phyloP scores from a whole-genome alignment of 2,113 vertebrate genomes.

The Beaufortia kweichowensis region DNA sequence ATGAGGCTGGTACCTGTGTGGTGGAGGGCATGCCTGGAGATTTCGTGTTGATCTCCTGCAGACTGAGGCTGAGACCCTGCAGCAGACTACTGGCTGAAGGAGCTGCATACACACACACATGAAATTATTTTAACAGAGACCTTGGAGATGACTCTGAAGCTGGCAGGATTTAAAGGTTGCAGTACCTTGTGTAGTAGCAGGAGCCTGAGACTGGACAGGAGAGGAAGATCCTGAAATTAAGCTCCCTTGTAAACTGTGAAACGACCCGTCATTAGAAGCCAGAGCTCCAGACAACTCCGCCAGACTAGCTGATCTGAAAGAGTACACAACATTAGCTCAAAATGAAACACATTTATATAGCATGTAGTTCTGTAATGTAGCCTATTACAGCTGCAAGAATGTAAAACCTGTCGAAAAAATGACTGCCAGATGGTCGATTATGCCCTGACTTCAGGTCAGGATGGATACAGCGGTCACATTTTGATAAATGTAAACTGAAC shows the following conservation, averaged over 20 bases:
- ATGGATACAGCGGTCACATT: too few relatives aligned
- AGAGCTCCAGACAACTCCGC: constrained; percentile 74
- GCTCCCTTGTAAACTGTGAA: constrained; percentile 85
- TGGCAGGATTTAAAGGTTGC: constrained; percentile 17
- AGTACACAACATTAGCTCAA: not conserved
- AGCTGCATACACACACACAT: constrained; percentile 66
- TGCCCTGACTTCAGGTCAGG: too few relatives aligned
- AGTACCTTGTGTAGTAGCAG: constrained; percentile 83
- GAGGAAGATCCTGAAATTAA: constrained; percentile 74
- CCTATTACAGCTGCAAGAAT: too few relatives aligned
- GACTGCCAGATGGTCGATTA: too few relatives aligned
- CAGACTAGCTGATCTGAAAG: constrained; percentile 62
- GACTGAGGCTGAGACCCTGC: constrained; percentile 95
- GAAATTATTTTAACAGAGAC: constrained; percentile 26
- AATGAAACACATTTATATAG: not conserved
- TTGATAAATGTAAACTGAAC: too few relatives aligned
- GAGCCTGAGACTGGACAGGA: constrained; percentile 73
- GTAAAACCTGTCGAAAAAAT: too few relatives aligned
- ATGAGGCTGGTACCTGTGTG: constrained; percentile 70
- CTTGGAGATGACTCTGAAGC: constrained; percentile 4
- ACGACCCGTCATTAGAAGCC: constrained; percentile 77
- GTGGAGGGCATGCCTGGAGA: constrained; percentile 76
- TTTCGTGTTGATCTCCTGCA: constrained; percentile 93
- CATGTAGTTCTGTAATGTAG: too few relatives aligned
- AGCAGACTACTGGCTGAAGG: constrained; percentile 94